These are phyloP conservation scores for Schlechtendalia chinensis DNA, from an alignment of 1,140 invertebrate species.

Conservation along the genomic window DNA sequence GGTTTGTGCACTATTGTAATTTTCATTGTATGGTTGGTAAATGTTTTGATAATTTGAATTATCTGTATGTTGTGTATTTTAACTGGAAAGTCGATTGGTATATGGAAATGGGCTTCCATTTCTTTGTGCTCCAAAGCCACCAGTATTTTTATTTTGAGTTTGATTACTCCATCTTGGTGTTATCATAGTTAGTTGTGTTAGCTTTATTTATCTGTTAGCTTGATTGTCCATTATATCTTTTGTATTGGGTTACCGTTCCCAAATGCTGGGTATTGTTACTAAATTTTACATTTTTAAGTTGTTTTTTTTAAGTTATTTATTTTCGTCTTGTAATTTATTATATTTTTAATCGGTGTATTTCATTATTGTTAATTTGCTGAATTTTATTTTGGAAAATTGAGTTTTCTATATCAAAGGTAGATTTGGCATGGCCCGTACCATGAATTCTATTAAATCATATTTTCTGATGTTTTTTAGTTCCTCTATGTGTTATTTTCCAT, in stretches of 20 bases:
- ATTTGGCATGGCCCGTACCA: background rate
- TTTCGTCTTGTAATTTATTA: background rate
- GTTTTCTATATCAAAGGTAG: background rate
- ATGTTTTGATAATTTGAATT: background rate
- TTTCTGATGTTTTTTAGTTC: background rate
- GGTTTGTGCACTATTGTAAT: background rate
- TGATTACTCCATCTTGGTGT: background rate
- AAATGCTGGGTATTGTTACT: background rate
- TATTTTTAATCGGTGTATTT: background rate
- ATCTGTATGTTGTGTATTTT: background rate
- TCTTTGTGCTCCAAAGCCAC: background rate
- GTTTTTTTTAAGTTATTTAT: background rate
- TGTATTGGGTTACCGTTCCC: too few relatives aligned
- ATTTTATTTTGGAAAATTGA: background rate
- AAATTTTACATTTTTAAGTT: background rate
- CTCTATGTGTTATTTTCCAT: background rate
- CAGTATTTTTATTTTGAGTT: too few relatives aligned
- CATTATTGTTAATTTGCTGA: background rate
- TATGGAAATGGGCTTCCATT: background rate
- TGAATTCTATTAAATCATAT: background rate
- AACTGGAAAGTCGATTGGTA: background rate
- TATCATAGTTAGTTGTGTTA: background rate
- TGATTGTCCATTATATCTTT: too few relatives aligned
- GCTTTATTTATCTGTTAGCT: background rate
- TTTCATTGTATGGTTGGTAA: background rate